Percentiles rank a stretch among this genome's conserved stretches.
Conservation (phyloP, 1,140 invertebrate species). For the Zaprionus camerounensis region DNA sequence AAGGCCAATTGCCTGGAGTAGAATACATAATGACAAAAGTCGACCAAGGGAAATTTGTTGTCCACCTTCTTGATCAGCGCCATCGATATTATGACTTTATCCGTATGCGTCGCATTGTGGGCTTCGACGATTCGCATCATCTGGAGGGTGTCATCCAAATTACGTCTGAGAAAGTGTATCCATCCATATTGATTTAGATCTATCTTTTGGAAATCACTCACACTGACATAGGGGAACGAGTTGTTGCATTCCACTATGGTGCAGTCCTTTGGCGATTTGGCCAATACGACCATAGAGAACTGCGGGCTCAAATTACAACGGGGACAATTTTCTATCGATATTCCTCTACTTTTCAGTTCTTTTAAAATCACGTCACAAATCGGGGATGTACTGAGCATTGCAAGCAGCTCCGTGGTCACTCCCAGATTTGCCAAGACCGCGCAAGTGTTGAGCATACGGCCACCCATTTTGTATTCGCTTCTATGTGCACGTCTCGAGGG, state of each 20-base stretch:
- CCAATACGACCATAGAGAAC: constrained; percentile 85
- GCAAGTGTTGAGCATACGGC: constrained; percentile 89
- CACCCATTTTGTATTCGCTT: constrained; percentile 87
- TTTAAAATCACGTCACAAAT: constrained; percentile 85
- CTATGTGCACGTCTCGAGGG: constrained; percentile 85
- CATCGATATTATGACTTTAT: constrained; percentile 86
- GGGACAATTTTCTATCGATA: constrained; percentile 85
- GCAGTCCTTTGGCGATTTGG: constrained; percentile 85
- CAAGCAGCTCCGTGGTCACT: constrained; percentile 86
- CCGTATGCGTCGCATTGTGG: constrained; percentile 74
- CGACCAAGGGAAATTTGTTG: constrained; percentile 67
- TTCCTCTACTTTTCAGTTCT: constrained; percentile 85
- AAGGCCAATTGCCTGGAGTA: constrained; percentile 85
- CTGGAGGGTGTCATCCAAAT: constrained; percentile 84
- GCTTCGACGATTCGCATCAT: constrained; percentile 87
- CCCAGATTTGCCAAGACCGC: constrained; percentile 87
- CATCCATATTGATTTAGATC: constrained; percentile 86
- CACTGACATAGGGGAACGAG: constrained; percentile 86
- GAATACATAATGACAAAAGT: constrained; percentile 86
- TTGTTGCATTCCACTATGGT: constrained; percentile 88
- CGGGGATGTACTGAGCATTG: constrained; percentile 84
- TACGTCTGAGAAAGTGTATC: constrained; percentile 89
- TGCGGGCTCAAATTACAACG: constrained; percentile 75
- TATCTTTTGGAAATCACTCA: constrained; percentile 86
- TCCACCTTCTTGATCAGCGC: constrained; percentile 86